Evolutionary conservation across 2,113 vertebrate species (phyloP), one percentile per base, ranked within the genome.

Genomic region (Erpornis zantholeuca): DNA sequence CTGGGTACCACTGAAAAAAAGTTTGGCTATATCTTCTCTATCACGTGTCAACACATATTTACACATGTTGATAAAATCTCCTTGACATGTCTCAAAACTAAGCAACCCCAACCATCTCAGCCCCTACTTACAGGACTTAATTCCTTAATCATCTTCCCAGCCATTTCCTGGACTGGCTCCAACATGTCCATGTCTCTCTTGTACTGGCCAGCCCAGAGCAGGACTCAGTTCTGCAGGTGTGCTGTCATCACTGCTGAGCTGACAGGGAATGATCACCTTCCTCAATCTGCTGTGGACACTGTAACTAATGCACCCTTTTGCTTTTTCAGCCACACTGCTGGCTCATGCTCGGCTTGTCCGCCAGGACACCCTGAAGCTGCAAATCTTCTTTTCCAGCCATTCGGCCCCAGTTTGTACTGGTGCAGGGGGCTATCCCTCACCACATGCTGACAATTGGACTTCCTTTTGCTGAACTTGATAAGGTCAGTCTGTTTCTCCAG

Each of bases 21-120:
- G 20, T 61, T n/a, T 54, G 35, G 11, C 33, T 90, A 0, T 25
- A 35, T 31, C 20, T 76, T 70, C 29, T 10, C 1, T 56, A 75
- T 22, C 36, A 61, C 3, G 3, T 8, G 4, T 14, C 0, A 0
- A 88, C 24, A 57, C 11, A 9, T 12, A 35, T 15, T 36, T 57
- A n/a, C 31, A 63, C 7, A 31, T 6, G 2, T 15, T 20, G 6
- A 50, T 60, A 71, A 80, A 57, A 59, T 33, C 57, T 89, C 20
- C 28, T 44, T 16, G 24, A 81, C 24, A 49, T 0, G 3, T 72
- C 49, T 31, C 29, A 31, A 59, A 27, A 9, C 8, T 12, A 63
- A 76, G 29, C 29, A 66, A 70, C 2, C 10, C 6, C 21, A 50
- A 8, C 15, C 24, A 36, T 80, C 70, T 68, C 35, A 86, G 57